Percentiles rank a stretch among this genome's conserved stretches.
Evolutionary conservation across 2,113 vertebrate species (phyloP).

Genomic region (Gnathonemus longibarbis): DNA sequence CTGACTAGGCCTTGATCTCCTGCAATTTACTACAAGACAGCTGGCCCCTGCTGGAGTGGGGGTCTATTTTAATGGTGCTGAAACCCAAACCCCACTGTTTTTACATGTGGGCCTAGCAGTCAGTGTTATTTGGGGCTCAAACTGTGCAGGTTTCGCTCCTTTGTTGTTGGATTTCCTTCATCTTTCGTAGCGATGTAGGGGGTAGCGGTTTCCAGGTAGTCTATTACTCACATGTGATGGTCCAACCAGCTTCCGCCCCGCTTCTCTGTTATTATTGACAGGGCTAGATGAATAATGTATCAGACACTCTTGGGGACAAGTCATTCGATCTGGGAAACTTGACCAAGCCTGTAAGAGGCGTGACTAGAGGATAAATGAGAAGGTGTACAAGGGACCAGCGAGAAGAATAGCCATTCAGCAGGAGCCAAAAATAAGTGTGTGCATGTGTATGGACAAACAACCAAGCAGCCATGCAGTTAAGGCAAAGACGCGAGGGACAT

Average conservation of each 20-base stretch:
- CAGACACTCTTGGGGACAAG: slow-evolving; percentile 44
- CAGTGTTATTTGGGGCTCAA: not conserved
- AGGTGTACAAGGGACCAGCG: slow-evolving; percentile 26
- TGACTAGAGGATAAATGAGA: slow-evolving; percentile 33
- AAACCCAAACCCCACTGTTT: slow-evolving; percentile 17
- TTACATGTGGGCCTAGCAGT: not conserved
- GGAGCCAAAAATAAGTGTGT: slow-evolving; percentile 34
- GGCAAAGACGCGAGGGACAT: not conserved
- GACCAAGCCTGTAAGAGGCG: slow-evolving; percentile 39
- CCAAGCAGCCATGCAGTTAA: not conserved
- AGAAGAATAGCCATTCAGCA: slow-evolving; percentile 39
- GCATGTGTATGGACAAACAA: not conserved
- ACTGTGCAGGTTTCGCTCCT: not conserved
- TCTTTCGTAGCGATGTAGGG: not conserved
- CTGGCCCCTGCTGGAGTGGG: slow-evolving; percentile 8
- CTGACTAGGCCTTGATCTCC: not conserved
- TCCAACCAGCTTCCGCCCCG: slow-evolving; percentile 22
- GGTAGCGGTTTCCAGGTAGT: slow-evolving; percentile 12
- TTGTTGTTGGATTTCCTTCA: not conserved
- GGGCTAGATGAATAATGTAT: slow-evolving; percentile 51
- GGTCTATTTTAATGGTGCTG: slow-evolving; percentile 21
- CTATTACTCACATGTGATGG: slow-evolving; percentile 19
- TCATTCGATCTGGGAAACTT: slow-evolving; percentile 39
- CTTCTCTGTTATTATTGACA: slow-evolving; percentile 47
- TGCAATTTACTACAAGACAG: slow-evolving; percentile 22